Conservation (phyloP, 2,113 vertebrate species). For the Dolichotis patagonum region DNA sequence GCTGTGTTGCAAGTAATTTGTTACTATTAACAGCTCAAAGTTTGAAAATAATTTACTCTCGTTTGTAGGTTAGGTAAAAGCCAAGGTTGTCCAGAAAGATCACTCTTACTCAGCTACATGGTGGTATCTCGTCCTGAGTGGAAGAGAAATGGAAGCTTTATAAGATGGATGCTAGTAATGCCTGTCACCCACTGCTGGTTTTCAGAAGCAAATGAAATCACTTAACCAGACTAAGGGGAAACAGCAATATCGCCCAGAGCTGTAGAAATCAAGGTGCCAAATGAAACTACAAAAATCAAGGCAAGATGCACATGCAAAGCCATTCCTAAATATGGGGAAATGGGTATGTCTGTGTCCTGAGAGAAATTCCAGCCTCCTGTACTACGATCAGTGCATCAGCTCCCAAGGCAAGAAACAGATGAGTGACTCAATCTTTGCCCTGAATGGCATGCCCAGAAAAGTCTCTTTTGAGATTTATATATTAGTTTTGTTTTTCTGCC, state of each 20-base stretch:
- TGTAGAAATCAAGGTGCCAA: not conserved
- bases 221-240: not conserved
- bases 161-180: not conserved
- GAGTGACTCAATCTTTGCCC: not conserved
- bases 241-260: not conserved
- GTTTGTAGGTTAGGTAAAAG: slow-evolving; percentile 64
- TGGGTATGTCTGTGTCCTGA: not conserved
- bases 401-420: not conserved
- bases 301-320: not conserved
- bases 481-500: not conserved
- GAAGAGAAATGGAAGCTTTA: not conserved
- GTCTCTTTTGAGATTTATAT: not conserved
- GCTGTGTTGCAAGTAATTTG: slow-evolving; percentile 68
- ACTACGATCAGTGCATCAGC: not conserved
- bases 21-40: slow-evolving; percentile 76
- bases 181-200: not conserved
- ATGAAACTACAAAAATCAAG: slow-evolving; percentile 31
- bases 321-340: not conserved
- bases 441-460: not conserved
- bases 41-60: slow-evolving; percentile 76
- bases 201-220: slow-evolving; percentile 20
- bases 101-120: not conserved
- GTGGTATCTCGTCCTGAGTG: not conserved
- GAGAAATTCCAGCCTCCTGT: not conserved
- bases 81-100: slow-evolving; percentile 73